phyloP scores from a whole-genome alignment of 2,888 invertebrate species.

The Argyresthia goedartella region DNA sequence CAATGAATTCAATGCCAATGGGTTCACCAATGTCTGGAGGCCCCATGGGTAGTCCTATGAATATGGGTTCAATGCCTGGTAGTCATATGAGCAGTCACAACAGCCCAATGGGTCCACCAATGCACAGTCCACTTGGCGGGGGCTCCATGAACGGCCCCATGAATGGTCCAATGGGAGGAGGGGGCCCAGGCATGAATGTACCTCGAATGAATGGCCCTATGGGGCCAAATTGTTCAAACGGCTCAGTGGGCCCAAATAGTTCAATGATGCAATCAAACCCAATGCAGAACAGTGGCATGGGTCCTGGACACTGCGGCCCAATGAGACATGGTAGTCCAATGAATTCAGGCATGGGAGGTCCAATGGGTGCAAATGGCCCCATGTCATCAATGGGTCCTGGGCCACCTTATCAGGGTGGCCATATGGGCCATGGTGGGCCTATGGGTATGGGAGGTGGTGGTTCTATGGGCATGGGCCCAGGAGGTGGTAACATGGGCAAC shows the following conservation, averaged over 20 bases:
- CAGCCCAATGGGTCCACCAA: conserved; percentile 81
- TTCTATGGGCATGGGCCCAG: conserved; percentile 61
- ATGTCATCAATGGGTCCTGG: conserved; percentile 64
- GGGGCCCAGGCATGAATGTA: conserved; percentile 71
- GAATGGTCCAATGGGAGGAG: conserved; percentile 72
- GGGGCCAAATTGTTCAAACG: conserved; percentile 69
- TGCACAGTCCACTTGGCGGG: conserved; percentile 78
- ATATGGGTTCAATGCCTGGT: conserved; percentile 73
- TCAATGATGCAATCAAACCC: conserved; percentile 69
- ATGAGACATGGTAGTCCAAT: conserved; percentile 69
- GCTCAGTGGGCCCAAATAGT: conserved; percentile 67
- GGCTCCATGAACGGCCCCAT: conserved; percentile 69
- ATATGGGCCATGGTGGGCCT: conserved; percentile 65
- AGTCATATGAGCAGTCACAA: conserved; percentile 72
- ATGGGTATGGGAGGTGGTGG: conserved; percentile 64
- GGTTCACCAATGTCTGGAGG: conserved; percentile 79
- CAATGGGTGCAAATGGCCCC: conserved; percentile 66
- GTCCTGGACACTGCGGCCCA: conserved; percentile 64
- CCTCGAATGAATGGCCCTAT: conserved; percentile 69
- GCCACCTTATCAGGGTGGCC: conserved; percentile 58
- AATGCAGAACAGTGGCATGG: conserved; percentile 63
- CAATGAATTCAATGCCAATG: conserved; percentile 80
- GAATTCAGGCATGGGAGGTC: conserved; percentile 70
- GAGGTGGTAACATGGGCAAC: conserved; percentile 60
- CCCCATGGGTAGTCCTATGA: conserved; percentile 82